Conservation (phyloP, 2,113 vertebrate genomes). For the Syngnathus scovelli region DNA sequence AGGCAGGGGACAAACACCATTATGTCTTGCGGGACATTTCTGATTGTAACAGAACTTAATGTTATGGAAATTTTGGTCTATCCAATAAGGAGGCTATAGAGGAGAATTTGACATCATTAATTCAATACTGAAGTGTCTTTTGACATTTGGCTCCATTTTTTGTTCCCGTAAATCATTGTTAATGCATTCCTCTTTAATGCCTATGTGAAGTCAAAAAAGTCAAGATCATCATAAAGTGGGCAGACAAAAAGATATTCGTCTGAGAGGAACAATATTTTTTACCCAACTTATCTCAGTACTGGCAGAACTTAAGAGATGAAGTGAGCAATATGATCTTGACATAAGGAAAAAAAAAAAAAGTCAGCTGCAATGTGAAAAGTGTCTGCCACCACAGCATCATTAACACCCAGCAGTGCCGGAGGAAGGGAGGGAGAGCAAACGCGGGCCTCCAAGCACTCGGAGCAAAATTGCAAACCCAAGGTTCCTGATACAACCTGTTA, state of each 20-base stretch:
- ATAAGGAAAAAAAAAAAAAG: slow-evolving; percentile 16
- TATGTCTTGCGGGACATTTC: slow-evolving; percentile 39
- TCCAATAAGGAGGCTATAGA: slow-evolving; percentile 9
- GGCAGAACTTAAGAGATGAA: slow-evolving; percentile 55
- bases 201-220: not conserved
- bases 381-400: slow-evolving; percentile 61
- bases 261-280: slow-evolving; percentile 16
- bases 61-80: slow-evolving; percentile 14
- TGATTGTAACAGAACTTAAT: slow-evolving; percentile 38
- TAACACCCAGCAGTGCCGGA: slow-evolving; percentile 58
- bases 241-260: not conserved
- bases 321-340: slow-evolving; percentile 28
- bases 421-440: slow-evolving; percentile 52
- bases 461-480: slow-evolving; percentile 78
- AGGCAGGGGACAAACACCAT: slow-evolving; percentile 42
- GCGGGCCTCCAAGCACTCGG: slow-evolving; percentile 65
- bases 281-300: slow-evolving; percentile 31
- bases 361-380: slow-evolving; percentile 54
- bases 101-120: not conserved
- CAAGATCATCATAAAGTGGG: not conserved
- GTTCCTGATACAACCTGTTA: slow-evolving; percentile 80
- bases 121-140: not conserved
- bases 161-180: not conserved
- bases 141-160: too few relatives aligned
- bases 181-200: not conserved